phyloP scores from a whole-genome alignment of 2,113 vertebrate genomes.

The Corydoras sp. region DNA sequence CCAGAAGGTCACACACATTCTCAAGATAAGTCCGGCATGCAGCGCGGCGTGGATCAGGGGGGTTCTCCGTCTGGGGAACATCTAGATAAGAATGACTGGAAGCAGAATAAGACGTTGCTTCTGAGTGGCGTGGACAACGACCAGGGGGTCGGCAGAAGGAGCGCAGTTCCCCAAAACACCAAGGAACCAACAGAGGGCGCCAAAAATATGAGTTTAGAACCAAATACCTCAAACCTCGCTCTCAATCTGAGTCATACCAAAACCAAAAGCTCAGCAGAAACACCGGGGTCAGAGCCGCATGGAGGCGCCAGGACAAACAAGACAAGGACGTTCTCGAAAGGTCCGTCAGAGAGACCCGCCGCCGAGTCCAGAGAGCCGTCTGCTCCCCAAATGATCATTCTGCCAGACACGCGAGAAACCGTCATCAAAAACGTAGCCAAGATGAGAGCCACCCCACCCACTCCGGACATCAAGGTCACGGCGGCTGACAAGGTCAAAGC shows the following conservation, averaged over 20 bases:
- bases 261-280: constrained; percentile 33
- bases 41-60: not conserved
- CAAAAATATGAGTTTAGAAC: constrained; percentile 1
- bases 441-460: constrained; percentile 27
- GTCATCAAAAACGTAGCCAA: constrained; percentile 42
- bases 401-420: constrained; percentile 30
- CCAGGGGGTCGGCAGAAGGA: constrained; percentile 1
- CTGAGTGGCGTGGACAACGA: not conserved
- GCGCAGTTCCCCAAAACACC: not conserved
- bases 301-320: constrained; percentile 28
- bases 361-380: constrained; percentile 28
- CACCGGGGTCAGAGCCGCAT: constrained; percentile 9
- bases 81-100: constrained; percentile 20
- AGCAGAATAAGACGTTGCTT: constrained; percentile 18
- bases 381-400: constrained; percentile 35
- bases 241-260: not conserved
- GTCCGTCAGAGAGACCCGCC: constrained; percentile 22
- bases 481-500: constrained; percentile 37
- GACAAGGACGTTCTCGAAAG: constrained; percentile 29
- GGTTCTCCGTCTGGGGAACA: constrained; percentile 2
- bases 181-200: constrained; percentile 3
- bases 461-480: constrained; percentile 38
- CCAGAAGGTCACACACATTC: constrained; percentile 26
- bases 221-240: not conserved
- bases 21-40: constrained; percentile 23